Conservation (phyloP, 30 jellyfish, hydroid and myxozoan genomes). For the Aurelia sp. region DNA sequence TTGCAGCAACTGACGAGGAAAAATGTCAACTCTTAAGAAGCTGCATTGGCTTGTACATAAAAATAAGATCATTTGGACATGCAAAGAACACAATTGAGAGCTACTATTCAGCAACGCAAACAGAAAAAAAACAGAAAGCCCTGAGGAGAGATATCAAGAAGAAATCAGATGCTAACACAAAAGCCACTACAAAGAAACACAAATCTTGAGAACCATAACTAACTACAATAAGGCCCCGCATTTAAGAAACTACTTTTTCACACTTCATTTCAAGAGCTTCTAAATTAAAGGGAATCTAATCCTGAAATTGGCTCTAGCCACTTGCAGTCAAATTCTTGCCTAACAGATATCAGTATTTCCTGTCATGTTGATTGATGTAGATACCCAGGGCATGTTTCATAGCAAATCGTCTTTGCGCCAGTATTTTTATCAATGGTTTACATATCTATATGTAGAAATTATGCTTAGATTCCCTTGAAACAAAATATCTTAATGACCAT, state of each 20-base stretch:
- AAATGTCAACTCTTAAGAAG: neutral
- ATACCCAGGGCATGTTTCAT: no score
- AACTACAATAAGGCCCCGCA: neutral
- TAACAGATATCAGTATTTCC: no score
- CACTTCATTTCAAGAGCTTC: conserved; percentile 2
- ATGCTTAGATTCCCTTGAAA: no score
- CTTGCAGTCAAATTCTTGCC: no score
- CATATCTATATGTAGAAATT: no score
- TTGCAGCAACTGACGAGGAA: neutral
- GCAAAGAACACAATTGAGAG: conserved; percentile 19
- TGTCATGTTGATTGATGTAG: no score
- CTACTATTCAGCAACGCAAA: conserved; percentile 13
- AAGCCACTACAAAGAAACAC: conserved; percentile 8
- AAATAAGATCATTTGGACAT: conserved; percentile 17
- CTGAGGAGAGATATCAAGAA: conserved; percentile 51
- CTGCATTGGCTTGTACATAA: neutral
- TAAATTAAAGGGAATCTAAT: neutral
- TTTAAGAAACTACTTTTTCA: no score
- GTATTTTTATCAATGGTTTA: no score
- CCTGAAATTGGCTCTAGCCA: no score
- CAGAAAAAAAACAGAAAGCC: conserved; percentile 56
- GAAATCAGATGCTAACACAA: conserved; percentile 23
- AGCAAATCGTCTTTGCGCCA: no score
- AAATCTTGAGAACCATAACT: conserved; percentile 6
- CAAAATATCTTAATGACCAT: no score